These are phyloP conservation scores for Aphelenchoides besseyi DNA, from an alignment of 1,140 invertebrate species.

Conservation along the genomic window DNA sequence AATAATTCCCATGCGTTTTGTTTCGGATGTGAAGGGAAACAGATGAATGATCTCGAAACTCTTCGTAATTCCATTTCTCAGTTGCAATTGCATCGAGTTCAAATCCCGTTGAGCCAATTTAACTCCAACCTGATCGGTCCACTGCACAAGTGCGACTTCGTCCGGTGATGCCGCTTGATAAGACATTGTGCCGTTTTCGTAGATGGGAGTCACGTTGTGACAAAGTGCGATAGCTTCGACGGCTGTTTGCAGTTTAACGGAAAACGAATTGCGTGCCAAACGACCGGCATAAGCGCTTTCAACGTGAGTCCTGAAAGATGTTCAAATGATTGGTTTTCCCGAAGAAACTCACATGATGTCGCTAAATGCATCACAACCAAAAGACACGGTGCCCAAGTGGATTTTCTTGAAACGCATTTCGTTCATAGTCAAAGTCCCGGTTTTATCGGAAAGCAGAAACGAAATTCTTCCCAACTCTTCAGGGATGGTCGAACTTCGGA, in stretches of 20 bases:
- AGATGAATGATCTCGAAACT: constrained; percentile 86
- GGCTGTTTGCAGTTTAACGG: constrained; percentile 68
- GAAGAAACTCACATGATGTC: constrained; percentile 40
- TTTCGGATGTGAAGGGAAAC: constrained; percentile 97
- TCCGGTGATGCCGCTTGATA: constrained; percentile 94
- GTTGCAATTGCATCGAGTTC: constrained; percentile 74
- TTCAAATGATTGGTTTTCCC: background rate
- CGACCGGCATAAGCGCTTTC: constrained; percentile 56
- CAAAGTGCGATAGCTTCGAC: constrained; percentile 91
- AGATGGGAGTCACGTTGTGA: constrained; percentile 97
- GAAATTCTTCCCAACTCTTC: constrained; percentile 95
- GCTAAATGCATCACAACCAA: constrained; percentile 55
- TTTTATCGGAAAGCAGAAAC: constrained; percentile 94
- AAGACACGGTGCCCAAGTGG: constrained; percentile 61
- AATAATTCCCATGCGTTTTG: constrained; percentile 98
- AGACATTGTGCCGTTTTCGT: constrained; percentile 69
- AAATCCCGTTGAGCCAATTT: constrained; percentile 73
- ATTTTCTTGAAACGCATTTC: constrained; percentile 76
- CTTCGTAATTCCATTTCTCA: constrained; percentile 72
- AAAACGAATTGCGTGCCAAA: constrained; percentile 57
- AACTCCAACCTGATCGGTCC: constrained; percentile 72
- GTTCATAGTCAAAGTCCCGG: constrained; percentile 95
- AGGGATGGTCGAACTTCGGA: constrained; percentile 96
- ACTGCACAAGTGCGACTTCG: constrained; percentile 81
- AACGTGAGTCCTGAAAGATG: constrained; percentile 43